Evolutionary conservation across 2,888 invertebrate genomes (phyloP), one percentile per base, ranked within the genome.

Genomic region (Melipona beecheii): DNA sequence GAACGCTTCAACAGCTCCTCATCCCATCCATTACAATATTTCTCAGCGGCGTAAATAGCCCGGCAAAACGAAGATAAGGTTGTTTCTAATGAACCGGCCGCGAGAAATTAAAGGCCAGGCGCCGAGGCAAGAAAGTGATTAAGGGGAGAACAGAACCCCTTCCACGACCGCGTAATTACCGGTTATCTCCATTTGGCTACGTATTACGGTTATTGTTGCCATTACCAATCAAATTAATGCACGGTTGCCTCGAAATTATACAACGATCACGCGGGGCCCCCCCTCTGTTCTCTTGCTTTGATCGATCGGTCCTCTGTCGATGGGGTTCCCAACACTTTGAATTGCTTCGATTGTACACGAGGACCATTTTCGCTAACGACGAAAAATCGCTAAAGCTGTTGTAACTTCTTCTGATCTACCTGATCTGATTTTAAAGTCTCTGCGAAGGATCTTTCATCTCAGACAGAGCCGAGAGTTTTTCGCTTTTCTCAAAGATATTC

Each of bases 191-290:
- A 49, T 76, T 68, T 19, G 50, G 15, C 6, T n/a, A 15, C 62
- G 75, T 69, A 76, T 64, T 81, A 83, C 43, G 75, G 72, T 83
- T 76, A 73, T 76, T 76, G 72, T 81, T 76, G 66, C 31, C 36
- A 68, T 66, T 65, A 66, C 75, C 69, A 83, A 81, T 82, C 69
- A 73, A 83, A 83, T 73, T 81, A 83, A 81, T 72, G 75, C 11
- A 6, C 50, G 52, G 19, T 24, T 31, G 21, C 6, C 21, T 21
- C 4, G 71, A 83, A 60, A 81, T 83, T 81, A 82, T 31, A 65
- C 82, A 56, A 80, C 65, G 75, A 82, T 75, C 75, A 82, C 66
- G 66, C 11, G 60, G 31, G 24, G 77, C 66, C 58, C 71, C 60
- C 43, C 65, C 49, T 50, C n/a, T 50, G 24, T 17, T n/a, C 19